These are phyloP conservation scores for Caenorhabditis sulstoni DNA, from an alignment of 2,888 invertebrate species.

Conservation along the genomic window DNA sequence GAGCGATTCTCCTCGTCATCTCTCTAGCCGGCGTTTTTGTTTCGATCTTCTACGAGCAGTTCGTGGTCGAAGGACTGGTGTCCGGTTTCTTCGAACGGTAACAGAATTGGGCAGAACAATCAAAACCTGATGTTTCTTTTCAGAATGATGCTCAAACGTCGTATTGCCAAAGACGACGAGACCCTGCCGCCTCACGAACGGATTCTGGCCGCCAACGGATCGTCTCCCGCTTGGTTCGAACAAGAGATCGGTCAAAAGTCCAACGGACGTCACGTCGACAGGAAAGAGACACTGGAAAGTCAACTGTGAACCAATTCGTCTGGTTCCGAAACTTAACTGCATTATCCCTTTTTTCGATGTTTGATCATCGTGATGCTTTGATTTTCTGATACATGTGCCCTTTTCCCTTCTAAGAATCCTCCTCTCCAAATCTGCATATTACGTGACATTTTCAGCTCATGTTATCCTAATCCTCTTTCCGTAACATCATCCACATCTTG, in stretches of 20 bases:
- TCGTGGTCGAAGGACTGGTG: conserved; percentile 26
- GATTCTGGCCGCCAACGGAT: conserved; percentile 23
- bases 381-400: neutral
- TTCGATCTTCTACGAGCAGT: conserved; percentile 37
- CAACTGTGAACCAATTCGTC: neutral
- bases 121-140: neutral
- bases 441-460: conserved; percentile 10
- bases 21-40: conserved; percentile 6
- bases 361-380: neutral
- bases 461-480: conserved; percentile 13
- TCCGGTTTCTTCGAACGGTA: conserved; percentile 32
- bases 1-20: conserved; percentile 21
- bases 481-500: conserved; percentile 5
- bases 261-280: conserved; percentile 1
- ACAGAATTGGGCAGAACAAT: neutral
- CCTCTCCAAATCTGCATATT: conserved; percentile 25
- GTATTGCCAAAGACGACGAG: conserved; percentile 22
- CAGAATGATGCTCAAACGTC: conserved; percentile 27
- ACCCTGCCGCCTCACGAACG: conserved; percentile 31
- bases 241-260: conserved; percentile 1
- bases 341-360: neutral
- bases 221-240: conserved; percentile 38
- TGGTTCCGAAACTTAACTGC: neutral
- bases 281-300: conserved; percentile 35
- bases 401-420: neutral